Conservation (phyloP, 1,140 invertebrate species). For the Drosophila willistoni region DNA sequence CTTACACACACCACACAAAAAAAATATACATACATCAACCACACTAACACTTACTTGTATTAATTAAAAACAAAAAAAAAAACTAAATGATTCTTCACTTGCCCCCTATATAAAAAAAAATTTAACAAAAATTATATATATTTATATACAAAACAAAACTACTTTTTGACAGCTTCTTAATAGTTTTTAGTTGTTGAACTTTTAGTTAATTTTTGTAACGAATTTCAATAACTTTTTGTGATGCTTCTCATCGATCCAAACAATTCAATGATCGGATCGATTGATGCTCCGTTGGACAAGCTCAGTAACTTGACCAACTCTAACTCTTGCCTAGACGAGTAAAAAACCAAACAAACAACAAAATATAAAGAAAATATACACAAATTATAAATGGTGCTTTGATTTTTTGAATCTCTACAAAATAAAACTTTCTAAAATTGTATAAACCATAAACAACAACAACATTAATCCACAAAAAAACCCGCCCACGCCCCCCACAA, state of each 20-base stretch:
- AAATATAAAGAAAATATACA: background rate
- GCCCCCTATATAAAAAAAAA: background rate
- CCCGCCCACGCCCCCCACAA: constrained; percentile 33
- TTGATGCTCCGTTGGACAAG: constrained; percentile 23
- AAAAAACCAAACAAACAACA: background rate
- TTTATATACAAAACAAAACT: constrained; percentile 24
- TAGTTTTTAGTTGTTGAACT: constrained; percentile 24
- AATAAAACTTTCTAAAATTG: constrained; percentile 16
- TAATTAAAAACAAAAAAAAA: background rate
- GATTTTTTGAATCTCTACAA: constrained; percentile 69
- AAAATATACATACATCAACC: constrained; percentile 1
- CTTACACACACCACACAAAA: constrained; percentile 52
- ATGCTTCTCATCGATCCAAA: constrained; percentile 14
- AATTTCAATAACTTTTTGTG: constrained; percentile 67
- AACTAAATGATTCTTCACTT: constrained; percentile 5
- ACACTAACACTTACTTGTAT: constrained; percentile 1
- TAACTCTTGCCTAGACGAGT: constrained; percentile 42
- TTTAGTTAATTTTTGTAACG: constrained; percentile 28
- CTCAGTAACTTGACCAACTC: constrained; percentile 46
- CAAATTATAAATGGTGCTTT: constrained; percentile 56
- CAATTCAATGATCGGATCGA: background rate
- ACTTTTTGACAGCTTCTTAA: constrained; percentile 30
- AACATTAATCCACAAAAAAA: constrained; percentile 13
- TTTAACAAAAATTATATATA: constrained; percentile 1
- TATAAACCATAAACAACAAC: constrained; percentile 20